These are phyloP conservation scores for Nebria ingens DNA, from an alignment of 1,140 invertebrate species.

Conservation along the genomic window DNA sequence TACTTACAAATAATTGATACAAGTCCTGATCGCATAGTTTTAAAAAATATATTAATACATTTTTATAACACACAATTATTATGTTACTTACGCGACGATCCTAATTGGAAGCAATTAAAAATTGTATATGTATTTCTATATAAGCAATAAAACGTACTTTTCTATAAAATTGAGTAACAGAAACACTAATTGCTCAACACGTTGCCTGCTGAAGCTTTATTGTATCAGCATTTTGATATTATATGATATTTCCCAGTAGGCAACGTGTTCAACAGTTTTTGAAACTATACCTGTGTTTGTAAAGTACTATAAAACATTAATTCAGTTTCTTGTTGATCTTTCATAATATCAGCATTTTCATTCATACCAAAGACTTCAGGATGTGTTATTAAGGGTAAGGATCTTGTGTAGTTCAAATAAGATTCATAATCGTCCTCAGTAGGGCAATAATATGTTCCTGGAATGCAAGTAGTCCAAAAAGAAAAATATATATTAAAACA, in stretches of 20 bases:
- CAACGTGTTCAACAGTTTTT: no score
- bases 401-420: slow-evolving; percentile 66
- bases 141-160: no score
- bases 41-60: background rate
- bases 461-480: no score
- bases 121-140: slow-evolving; percentile 15
- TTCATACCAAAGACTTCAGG: slow-evolving; percentile 90
- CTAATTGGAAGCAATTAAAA: slow-evolving; percentile 24
- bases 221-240: no score
- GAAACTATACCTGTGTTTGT: slow-evolving; percentile 71
- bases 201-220: no score
- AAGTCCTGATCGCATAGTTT: background rate
- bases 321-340: slow-evolving; percentile 81
- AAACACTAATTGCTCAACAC: no score
- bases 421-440: slow-evolving; percentile 60
- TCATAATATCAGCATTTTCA: slow-evolving; percentile 88
- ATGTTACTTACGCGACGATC: slow-evolving; percentile 37
- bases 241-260: no score
- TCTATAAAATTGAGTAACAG: no score
- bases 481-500: background rate
- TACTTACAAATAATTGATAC: background rate
- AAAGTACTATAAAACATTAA: slow-evolving; percentile 69
- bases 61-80: no score
- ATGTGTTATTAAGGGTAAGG: slow-evolving; percentile 65
- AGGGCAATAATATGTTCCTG: slow-evolving; percentile 66